A percentile compares a stretch with the other conserved stretches of the same genome.
Conservation (phyloP, 2,113 vertebrate genomes). For the Mirza zaza region DNA sequence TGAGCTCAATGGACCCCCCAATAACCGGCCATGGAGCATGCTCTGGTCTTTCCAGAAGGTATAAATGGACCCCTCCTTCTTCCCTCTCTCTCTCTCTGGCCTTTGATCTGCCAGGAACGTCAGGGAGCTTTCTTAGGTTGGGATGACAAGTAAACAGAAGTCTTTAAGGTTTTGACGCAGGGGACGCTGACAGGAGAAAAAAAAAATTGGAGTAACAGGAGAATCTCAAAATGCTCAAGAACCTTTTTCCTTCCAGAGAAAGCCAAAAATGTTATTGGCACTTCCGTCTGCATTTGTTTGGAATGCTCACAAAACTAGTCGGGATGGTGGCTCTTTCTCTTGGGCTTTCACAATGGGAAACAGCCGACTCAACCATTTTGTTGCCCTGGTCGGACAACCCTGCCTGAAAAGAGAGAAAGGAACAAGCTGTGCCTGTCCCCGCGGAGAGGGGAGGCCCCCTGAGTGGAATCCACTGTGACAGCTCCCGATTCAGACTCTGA, state of each 20-base stretch:
- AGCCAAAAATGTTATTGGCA: not conserved
- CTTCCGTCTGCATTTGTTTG: not conserved
- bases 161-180: not conserved
- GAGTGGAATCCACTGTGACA: rapidly evolving
- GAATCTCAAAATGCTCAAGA: conserved; percentile 15
- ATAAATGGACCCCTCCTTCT: not conserved
- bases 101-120: not conserved
- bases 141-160: not conserved
- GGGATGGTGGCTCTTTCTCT: not conserved
- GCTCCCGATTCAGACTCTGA: rapidly evolving
- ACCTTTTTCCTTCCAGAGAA: conserved; percentile 7
- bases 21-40: rapidly evolving
- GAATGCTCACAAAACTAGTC: not conserved
- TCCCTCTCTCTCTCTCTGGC: too few relatives aligned
- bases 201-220: not conserved
- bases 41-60: not conserved
- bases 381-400: rapidly evolving
- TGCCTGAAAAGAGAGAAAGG: not conserved
- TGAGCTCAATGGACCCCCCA: not conserved
- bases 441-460: rapidly evolving
- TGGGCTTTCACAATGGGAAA: not conserved
- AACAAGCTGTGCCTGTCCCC: rapidly evolving
- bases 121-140: not conserved
- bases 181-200: not conserved
- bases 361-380: not conserved